Percentiles rank a stretch among this genome's conserved stretches.
These are phyloP conservation scores for Berghia stephanieae DNA, from an alignment of 1,140 invertebrate genomes.

Conservation along the genomic window DNA sequence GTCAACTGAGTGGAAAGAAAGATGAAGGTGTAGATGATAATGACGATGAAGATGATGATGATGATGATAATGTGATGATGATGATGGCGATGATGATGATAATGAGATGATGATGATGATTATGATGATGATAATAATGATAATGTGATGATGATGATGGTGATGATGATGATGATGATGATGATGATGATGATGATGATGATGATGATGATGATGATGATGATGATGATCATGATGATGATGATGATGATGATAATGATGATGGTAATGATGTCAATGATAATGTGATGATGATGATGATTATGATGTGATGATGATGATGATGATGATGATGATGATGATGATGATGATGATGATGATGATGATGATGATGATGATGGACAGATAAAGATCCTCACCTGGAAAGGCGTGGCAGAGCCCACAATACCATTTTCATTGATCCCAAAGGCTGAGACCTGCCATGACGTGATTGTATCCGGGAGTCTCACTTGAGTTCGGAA, in stretches of 20 bases:
- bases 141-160: neutral
- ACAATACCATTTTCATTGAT: slow-evolving; percentile 88
- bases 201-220: slow-evolving; percentile 19
- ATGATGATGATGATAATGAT: slow-evolving; percentile 8
- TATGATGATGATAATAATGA: neutral
- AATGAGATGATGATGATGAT: slow-evolving; percentile 3
- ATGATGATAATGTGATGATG: neutral
- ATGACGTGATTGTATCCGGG: slow-evolving; percentile 91
- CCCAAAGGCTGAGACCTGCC: slow-evolving; percentile 92
- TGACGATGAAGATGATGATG: neutral
- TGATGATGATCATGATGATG: neutral
- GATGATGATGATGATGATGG: neutral
- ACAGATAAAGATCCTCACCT: slow-evolving; percentile 58
- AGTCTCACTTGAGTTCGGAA: too few relatives aligned
- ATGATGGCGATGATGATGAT: slow-evolving; percentile 2
- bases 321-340: neutral
- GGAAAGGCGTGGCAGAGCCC: slow-evolving; percentile 76
- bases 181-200: slow-evolving; percentile 1
- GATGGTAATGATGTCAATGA: too few relatives aligned
- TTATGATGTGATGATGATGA: too few relatives aligned
- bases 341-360: neutral
- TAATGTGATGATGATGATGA: too few relatives aligned
- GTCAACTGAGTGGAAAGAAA: slow-evolving; percentile 71
- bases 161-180: slow-evolving; percentile 5
- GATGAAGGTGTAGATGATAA: neutral